Conservation (phyloP, 2,888 invertebrate species). For the Nomada fabriciana region DNA sequence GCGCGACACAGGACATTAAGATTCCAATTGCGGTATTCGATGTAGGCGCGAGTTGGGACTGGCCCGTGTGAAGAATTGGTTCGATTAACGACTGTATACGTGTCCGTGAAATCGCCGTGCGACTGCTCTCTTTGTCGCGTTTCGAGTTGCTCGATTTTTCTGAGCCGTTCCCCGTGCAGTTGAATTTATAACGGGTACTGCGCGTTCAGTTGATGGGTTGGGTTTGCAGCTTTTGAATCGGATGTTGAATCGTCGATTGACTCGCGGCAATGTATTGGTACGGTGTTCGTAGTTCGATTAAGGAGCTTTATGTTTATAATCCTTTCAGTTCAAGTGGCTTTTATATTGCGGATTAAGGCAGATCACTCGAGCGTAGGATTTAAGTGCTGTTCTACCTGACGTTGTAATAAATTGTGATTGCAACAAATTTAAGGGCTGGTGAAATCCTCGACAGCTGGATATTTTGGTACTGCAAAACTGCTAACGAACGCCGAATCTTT, state of each 20-base stretch:
- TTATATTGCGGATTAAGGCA: too few relatives aligned
- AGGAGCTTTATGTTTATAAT: too few relatives aligned
- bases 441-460: too few relatives aligned
- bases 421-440: too few relatives aligned
- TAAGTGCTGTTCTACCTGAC: too few relatives aligned
- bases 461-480: too few relatives aligned
- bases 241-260: too few relatives aligned
- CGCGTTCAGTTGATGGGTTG: not conserved
- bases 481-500: too few relatives aligned
- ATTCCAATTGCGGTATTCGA: constrained; percentile 9
- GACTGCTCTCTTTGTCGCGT: not conserved
- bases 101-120: not conserved
- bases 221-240: too few relatives aligned
- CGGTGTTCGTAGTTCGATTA: not conserved
- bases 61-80: not conserved
- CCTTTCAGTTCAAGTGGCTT: too few relatives aligned
- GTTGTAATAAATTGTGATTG: too few relatives aligned
- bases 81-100: not conserved
- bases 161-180: not conserved
- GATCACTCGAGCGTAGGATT: too few relatives aligned
- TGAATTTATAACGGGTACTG: not conserved
- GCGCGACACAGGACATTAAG: constrained; percentile 3
- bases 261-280: not conserved
- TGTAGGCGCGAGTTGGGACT: not conserved
- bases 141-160: not conserved